Evolutionary conservation across 1,140 invertebrate species (phyloP), one percentile per base, ranked within the genome.

Genomic region (Trichonephila inaurata): DNA sequence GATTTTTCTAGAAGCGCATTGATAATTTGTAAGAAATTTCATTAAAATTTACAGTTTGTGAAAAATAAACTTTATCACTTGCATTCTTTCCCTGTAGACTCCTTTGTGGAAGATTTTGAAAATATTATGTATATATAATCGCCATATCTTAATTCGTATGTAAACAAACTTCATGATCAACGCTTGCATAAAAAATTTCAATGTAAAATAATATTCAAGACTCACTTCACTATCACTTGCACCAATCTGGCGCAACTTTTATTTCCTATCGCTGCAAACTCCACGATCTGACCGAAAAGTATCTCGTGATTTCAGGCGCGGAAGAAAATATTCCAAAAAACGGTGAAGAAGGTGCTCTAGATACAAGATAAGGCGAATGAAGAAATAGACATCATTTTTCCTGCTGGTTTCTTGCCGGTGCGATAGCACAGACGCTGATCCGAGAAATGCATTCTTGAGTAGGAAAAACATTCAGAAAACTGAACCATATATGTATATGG

Each of bases 201-300:
- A 0, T 51, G 51, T 51, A 51, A 51, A 51, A 1, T 64, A 64
- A 64, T 64, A 64, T 64, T 64, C 18, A 19, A 16, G 69, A 33
- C 69, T 77, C 16, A 77, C 12, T 40, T 18, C 69, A 77, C 69
- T 77, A 1, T 51, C 10, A 14, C 16, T 12, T 77, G 4, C 24
- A 4, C 1, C 33, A 18, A 77, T 3, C 2, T 12, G 24, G 16
- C 1, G 12, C 69, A 14, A 77, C 69, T 77, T 28, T 91, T 64
- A 91, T 91, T 91, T 83, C 21, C 14, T 91, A 83, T 82, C 90
- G 90, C 60, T 44, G n/a, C 60, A 40, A 64, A 83, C 90, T 91
- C 90, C 61, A 83, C 90, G 90, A 91, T 91, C 90, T 83, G 81
- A 58, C 90, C 90, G 81, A 91, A 91, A 91, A 91, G 72, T 28